These are phyloP conservation scores for Folsomia manolachei DNA, from an alignment of 2,888 invertebrate genomes.

Conservation along the genomic window DNA sequence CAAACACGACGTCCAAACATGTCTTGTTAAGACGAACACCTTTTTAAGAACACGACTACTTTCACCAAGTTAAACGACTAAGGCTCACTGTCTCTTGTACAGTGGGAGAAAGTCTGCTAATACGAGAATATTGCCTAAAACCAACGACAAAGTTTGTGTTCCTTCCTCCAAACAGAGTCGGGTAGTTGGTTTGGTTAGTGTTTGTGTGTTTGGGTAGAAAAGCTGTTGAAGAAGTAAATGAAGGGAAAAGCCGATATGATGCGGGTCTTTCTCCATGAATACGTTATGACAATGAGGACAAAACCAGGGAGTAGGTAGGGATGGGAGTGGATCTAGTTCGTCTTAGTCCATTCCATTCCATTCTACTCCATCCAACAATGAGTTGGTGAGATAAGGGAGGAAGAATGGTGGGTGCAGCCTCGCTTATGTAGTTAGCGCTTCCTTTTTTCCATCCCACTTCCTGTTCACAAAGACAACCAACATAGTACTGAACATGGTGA, in stretches of 20 bases:
- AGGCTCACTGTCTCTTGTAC: too few relatives aligned
- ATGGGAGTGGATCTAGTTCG: neutral
- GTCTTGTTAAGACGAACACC: too few relatives aligned
- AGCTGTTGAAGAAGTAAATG: constrained; percentile 16
- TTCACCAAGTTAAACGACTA: neutral
- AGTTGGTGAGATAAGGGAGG: neutral
- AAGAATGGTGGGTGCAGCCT: neutral
- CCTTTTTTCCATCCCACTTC: too few relatives aligned
- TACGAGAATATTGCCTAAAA: too few relatives aligned
- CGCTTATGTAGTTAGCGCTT: too few relatives aligned
- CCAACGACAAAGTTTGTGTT: neutral
- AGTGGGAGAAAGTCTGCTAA: too few relatives aligned
- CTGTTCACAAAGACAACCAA: too few relatives aligned
- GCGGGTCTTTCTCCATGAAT: neutral
- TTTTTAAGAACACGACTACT: neutral
- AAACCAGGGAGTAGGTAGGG: neutral
- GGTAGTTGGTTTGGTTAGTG: constrained; percentile 1
- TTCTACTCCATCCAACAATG: neutral
- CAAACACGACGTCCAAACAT: neutral
- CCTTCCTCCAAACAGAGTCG: neutral
- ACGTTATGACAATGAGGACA: constrained; percentile 1
- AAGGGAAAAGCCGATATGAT: constrained; percentile 12
- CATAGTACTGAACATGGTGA: too few relatives aligned
- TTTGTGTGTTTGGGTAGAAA: neutral
- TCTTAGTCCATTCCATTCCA: too few relatives aligned